A percentile compares a stretch with the other conserved stretches of the same genome.
phyloP scores from a whole-genome alignment of 2,797 vertebrate species.

The Syndactyla subalaris region DNA sequence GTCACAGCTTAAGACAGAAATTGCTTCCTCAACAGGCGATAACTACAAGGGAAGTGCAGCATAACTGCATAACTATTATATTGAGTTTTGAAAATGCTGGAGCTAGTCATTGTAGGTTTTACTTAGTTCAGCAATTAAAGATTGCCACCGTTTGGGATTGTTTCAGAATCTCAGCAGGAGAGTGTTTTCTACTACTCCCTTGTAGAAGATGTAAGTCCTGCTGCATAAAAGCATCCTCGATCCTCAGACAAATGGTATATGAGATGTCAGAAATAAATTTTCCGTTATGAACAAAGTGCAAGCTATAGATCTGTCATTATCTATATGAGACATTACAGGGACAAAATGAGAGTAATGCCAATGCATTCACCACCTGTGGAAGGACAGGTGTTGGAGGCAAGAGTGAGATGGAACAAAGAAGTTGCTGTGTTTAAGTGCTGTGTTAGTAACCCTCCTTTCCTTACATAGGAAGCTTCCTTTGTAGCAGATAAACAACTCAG shows the following conservation, averaged over 20 bases:
- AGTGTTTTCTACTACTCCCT: neutral
- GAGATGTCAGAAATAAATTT: neutral
- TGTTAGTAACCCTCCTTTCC: neutral
- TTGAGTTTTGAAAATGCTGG: conserved; percentile 35
- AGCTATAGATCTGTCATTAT: neutral
- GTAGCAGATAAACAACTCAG: neutral
- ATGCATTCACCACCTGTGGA: neutral
- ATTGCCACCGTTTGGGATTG: neutral
- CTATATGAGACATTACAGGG: neutral
- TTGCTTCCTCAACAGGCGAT: conserved; percentile 43
- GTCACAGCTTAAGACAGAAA: conserved; percentile 39
- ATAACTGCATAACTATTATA: conserved; percentile 42
- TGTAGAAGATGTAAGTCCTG: neutral
- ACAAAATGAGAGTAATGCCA: neutral
- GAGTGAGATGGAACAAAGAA: neutral
- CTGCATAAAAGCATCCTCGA: neutral
- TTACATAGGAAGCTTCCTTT: neutral
- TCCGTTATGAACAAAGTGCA: neutral
- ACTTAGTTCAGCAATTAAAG: conserved; percentile 55
- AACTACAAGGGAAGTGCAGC: conserved; percentile 26
- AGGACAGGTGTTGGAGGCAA: neutral
- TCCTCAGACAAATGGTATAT: neutral
- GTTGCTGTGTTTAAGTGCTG: neutral
- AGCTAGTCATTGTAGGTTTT: conserved; percentile 14
- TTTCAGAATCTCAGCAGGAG: conserved; percentile 5